Percentiles rank a stretch among this genome's conserved stretches.
Evolutionary conservation across 2,888 invertebrate genomes (phyloP).

Genomic region (Drosophila anomalata): DNA sequence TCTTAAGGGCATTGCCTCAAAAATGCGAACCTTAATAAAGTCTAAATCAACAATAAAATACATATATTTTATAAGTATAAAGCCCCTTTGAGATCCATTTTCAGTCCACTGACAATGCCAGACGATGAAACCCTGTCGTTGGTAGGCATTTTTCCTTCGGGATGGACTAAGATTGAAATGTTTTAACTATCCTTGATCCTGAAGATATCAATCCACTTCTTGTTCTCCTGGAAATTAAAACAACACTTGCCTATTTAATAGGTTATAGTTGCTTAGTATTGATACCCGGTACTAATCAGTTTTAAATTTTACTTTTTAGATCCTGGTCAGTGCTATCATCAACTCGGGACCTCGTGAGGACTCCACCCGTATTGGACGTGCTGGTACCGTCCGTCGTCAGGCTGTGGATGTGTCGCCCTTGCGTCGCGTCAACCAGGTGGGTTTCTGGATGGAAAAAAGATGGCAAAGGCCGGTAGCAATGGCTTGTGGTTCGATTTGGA

Average conservation of each 20-base stretch:
- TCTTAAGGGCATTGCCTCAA: constrained; percentile 77
- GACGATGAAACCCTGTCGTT: constrained; percentile 5
- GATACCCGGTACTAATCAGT: background rate
- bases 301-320: constrained; percentile 83
- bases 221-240: constrained; percentile 45
- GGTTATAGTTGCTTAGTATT: background rate
- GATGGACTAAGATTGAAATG: constrained; percentile 47
- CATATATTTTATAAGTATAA: no score
- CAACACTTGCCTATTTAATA: background rate
- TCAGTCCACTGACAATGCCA: constrained; percentile 49
- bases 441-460: constrained; percentile 19
- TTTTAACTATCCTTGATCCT: constrained; percentile 24
- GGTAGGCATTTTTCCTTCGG: constrained; percentile 21
- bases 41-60: constrained; percentile 14
- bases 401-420: constrained; percentile 99
- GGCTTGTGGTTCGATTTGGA: constrained; percentile 52
- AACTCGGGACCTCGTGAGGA: constrained; percentile 99
- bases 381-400: constrained; percentile 99
- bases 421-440: constrained; percentile 96
- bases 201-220: constrained; percentile 14
- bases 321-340: constrained; percentile 98
- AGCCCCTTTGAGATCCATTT: background rate
- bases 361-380: constrained; percentile 99
- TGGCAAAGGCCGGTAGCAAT: constrained; percentile 55
- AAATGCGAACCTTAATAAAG: constrained; percentile 75